Evolutionary conservation across 2,113 vertebrate genomes (phyloP), one percentile per base, ranked within the genome.

Genomic region (Dromiciops gliroides): DNA sequence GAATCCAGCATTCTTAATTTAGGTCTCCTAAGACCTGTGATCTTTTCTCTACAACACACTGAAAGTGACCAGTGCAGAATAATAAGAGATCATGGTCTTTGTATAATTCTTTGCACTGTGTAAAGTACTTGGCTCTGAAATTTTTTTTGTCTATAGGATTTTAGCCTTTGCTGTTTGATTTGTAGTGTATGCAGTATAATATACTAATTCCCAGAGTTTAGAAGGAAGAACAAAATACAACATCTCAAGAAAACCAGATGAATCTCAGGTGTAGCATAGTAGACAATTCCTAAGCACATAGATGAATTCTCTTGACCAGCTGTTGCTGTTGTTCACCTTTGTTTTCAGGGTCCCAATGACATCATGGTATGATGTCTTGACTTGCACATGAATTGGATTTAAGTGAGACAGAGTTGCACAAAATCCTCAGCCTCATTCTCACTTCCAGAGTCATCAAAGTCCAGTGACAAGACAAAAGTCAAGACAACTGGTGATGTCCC

Each of bases 21-120:
- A 23, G 7, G n/a, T 75, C 60, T n/a, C 1, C 31, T 67, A 37
- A 67, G 56, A 4, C 56, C 31, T 67, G 51, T 56, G 53, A 56
- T 10, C 56, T 60, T 60, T 53, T 60, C 10, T 60, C 56, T 60
- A 3, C 56, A 60, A 28, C 28, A 56, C 53, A 56, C 28, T 67
- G 67, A 83, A 83, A 83, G 16, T 22, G 37, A 44, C 6, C 16
- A 44, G 14, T 83, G 0, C 19, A 83, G n/a, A 92, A 6, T 23
- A 48, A 51, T 90, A 95, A 96, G 91, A 95, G 51, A 90, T 48
- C 89, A 48, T 50, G 90, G 75, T 25, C 44, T 90, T 93, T 93
- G 91, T 94, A 44, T 83, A 31, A 95, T 95, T 93, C 83, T 90
- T 94, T 93, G 53, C 48, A 93, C 96, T 95, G 50, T 93, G 19